Evolutionary conservation across 2,113 vertebrate species (phyloP).

Genomic region (Nibea albiflora): DNA sequence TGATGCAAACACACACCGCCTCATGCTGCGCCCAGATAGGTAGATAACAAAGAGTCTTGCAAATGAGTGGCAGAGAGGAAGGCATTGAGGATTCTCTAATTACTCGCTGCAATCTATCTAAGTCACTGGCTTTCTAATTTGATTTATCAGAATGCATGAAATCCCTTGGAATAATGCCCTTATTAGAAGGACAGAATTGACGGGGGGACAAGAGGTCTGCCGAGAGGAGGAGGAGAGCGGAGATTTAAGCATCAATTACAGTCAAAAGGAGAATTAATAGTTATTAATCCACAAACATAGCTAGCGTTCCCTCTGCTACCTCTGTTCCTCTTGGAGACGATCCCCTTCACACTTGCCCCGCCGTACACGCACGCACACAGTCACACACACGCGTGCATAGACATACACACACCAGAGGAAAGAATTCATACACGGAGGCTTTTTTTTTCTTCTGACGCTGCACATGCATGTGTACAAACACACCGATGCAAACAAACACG

Average conservation of each 20-base stretch:
- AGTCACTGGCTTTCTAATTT: slow-evolving; percentile 86
- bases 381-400: neutral
- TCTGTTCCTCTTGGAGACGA: slow-evolving; percentile 51
- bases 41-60: slow-evolving; percentile 81
- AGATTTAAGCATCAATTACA: slow-evolving; percentile 86
- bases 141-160: slow-evolving; percentile 87
- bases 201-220: slow-evolving; percentile 80
- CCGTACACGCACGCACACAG: neutral
- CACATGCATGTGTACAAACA: neutral
- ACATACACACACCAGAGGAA: neutral
- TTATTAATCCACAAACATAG: slow-evolving; percentile 83
- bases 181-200: slow-evolving; percentile 84
- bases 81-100: slow-evolving; percentile 86
- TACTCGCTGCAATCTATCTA: slow-evolving; percentile 84
- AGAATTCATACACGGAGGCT: neutral
- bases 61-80: slow-evolving; percentile 84
- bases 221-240: slow-evolving; percentile 68
- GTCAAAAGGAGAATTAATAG: slow-evolving; percentile 84
- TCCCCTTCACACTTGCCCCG: slow-evolving; percentile 31
- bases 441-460: neutral
- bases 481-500: neutral
- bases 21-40: slow-evolving; percentile 82
- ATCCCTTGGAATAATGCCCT: slow-evolving; percentile 83
- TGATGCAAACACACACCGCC: slow-evolving; percentile 75
- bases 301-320: slow-evolving; percentile 51